A percentile compares a stretch with the other conserved stretches of the same genome.
These are phyloP conservation scores for Pammene aurita DNA, from an alignment of 2,888 invertebrate species.

Conservation along the genomic window DNA sequence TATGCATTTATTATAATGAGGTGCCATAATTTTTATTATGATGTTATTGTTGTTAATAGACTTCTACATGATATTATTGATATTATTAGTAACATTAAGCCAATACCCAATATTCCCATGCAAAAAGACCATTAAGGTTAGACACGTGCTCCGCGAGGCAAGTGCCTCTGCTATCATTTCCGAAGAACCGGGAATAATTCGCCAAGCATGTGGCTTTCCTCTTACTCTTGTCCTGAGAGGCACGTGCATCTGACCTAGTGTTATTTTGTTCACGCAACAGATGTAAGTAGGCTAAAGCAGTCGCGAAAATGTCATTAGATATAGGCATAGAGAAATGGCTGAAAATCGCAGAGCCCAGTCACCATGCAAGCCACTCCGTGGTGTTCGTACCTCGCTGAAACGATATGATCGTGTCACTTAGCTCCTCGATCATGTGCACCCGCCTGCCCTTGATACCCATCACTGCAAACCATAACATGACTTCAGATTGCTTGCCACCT, in stretches of 20 bases:
- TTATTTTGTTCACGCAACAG: conserved; percentile 18
- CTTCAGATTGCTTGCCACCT: conserved; percentile 52
- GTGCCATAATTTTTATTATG: neutral
- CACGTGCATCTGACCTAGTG: neutral
- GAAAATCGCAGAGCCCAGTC: conserved; percentile 59
- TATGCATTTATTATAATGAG: conserved; percentile 5
- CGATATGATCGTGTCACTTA: conserved; percentile 99
- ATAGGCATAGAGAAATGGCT: conserved; percentile 31
- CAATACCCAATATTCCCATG: conserved; percentile 11
- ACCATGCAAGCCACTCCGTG: conserved; percentile 73
- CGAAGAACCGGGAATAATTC: too few relatives aligned
- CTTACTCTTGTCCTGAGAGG: neutral
- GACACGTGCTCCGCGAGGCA: neutral
- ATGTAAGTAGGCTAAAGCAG: neutral
- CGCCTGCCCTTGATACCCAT: conserved; percentile 99
- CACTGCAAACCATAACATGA: conserved; percentile 87
- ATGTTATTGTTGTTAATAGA: conserved; percentile 18
- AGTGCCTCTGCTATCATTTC: neutral
- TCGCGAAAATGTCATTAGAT: neutral
- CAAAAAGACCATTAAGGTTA: conserved; percentile 15
- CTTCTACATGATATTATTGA: neutral
- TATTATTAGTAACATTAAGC: conserved; percentile 19
- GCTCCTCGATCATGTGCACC: conserved; percentile 99
- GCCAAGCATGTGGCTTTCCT: too few relatives aligned
- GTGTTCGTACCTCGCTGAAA: conserved; percentile 97